Base-by-base conservation (phyloP, 2,888 invertebrate genomes). In the Amphipyra berbera region DNA sequence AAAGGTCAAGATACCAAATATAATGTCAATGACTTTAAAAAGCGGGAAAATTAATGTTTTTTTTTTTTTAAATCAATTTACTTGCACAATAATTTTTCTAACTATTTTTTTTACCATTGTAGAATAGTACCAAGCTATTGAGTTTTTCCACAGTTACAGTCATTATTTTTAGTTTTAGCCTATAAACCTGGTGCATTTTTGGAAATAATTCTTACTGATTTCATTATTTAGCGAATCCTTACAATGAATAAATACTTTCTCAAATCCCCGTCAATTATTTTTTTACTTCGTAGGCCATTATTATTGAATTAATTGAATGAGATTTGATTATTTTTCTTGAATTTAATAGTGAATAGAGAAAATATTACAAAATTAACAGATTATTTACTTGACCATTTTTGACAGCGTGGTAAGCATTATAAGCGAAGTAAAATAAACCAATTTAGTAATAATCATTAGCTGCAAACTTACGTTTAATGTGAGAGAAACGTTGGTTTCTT, bases 321-420 rank as follows among this genome's bases (percentile, higher is more conserved):
- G 7, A 7, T 27, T 15, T n/a, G 9, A 8, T 33, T 14, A 42
- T 30, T 42, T 42, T 12, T 35, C 2, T 14, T 35, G 10, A 27
- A 54, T n/a, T 37, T 38, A 35, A 41, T 49, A 30, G 14, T 54
- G 57, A 57, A 7, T 55, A 55, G 5, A 37, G 15, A 15, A 21
- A 33, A 41, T 8, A 1, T 40, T 46, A 13, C 63, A 70, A 75
- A n/a, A n/a, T 52, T 78, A 79, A 58, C 61, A 70, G 61, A 68
- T 41, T 75, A 78, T 78, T 78, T 79, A 78, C 75, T 74, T 48
- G 59, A 67, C 41, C 61, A 61, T 78, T 72, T 64, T 79, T 76
- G 77, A 78, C 77, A 70, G 77, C 73, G 61, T 70, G 68, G 53
- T 61, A 64, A 35, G 27, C 49, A 27, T 53, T 48, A 0, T 37